These are phyloP conservation scores for Syncerus caffer DNA, from an alignment of 2,797 vertebrate genomes.

Conservation along the genomic window DNA sequence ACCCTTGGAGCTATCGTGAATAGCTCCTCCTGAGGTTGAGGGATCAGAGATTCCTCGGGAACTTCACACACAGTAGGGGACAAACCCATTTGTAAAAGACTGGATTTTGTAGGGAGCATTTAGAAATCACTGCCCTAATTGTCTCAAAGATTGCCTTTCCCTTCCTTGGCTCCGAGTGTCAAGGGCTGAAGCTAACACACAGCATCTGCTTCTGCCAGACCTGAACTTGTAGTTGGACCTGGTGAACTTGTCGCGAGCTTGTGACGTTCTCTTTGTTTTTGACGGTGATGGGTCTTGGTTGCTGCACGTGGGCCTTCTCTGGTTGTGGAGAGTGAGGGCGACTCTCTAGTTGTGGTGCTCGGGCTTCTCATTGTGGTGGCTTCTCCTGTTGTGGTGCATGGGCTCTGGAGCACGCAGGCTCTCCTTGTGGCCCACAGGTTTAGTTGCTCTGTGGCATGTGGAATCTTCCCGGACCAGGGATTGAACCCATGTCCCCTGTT, in stretches of 20 bases:
- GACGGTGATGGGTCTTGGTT: not conserved
- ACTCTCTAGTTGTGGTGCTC: fast-evolving
- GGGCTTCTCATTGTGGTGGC: not conserved
- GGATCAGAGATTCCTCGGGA: not conserved
- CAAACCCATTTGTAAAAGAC: not conserved
- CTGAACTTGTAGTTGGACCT: not conserved
- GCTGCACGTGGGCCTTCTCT: not conserved
- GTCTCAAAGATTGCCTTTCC: not conserved
- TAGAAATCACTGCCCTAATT: not conserved
- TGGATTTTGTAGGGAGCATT: not conserved
- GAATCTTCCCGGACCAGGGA: not conserved
- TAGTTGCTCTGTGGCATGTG: not conserved
- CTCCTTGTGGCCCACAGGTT: not conserved
- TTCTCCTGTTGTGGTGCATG: fast-evolving
- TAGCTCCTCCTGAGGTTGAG: not conserved
- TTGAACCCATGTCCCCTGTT: not conserved
- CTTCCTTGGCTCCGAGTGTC: not conserved
- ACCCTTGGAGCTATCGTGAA: not conserved
- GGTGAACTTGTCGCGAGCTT: not conserved
- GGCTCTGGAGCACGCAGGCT: not conserved
- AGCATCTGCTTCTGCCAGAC: not conserved
- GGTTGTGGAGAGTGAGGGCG: not conserved
- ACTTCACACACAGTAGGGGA: not conserved
- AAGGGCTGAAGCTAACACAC: not conserved
- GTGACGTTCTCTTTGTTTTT: not conserved